A percentile compares a stretch with the other conserved stretches of the same genome.
phyloP scores from a whole-genome alignment of 2,113 vertebrate species.

The Marmota flaviventris region DNA sequence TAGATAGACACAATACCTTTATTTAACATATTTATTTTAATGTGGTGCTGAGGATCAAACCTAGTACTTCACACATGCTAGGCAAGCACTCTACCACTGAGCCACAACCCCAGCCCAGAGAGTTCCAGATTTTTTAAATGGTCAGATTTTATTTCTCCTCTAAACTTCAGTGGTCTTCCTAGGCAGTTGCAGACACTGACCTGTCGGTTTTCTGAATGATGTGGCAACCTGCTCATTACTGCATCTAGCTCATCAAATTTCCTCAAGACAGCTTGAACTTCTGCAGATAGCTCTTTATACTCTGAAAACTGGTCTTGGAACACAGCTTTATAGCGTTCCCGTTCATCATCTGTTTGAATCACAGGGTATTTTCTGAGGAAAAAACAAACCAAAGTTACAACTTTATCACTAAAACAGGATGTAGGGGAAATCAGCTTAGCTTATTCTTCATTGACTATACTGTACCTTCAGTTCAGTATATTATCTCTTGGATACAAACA shows the following conservation, averaged over 20 bases:
- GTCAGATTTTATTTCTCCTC: not conserved
- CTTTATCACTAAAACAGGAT: not conserved
- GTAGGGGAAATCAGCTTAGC: not conserved
- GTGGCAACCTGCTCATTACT: conserved; percentile 91
- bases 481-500: not conserved
- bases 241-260: conserved; percentile 94
- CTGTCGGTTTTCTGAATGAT: conserved; percentile 89
- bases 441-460: not conserved
- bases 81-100: too few species aligned
- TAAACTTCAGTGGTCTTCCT: accelerated
- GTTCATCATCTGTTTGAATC: conserved; percentile 93
- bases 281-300: conserved; percentile 95
- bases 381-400: not conserved
- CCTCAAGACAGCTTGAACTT: conserved; percentile 92
- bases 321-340: conserved; percentile 96
- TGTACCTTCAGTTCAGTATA: not conserved
- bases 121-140: too few species aligned
- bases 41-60: too few species aligned
- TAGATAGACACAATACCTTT: too few species aligned
- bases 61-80: too few species aligned
- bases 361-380: conserved; percentile 93
- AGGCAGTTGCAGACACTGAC: conserved; percentile 84
- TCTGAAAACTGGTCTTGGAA: conserved; percentile 98
- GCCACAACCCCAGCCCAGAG: too few species aligned
- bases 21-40: too few species aligned